Conservation (phyloP, 2,888 invertebrate species). For the Spisula solida region DNA sequence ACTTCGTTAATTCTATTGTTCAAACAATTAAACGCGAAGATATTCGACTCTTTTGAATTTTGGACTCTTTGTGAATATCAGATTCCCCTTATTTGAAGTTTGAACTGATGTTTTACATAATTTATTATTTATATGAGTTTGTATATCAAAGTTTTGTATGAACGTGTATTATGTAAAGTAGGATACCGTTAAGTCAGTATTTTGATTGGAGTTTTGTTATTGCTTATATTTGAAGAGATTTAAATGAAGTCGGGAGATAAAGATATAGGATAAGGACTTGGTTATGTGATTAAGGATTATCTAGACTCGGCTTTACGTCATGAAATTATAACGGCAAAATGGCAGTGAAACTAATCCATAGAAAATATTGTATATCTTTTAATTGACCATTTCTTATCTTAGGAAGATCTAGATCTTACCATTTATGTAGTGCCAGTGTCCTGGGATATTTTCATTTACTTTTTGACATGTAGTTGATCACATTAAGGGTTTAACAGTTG, state of each 20-base stretch:
- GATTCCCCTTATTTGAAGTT: neutral
- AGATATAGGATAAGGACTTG: too few relatives aligned
- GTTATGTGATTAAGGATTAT: slow-evolving; percentile 24
- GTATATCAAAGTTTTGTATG: too few relatives aligned
- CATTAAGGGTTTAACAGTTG: too few relatives aligned
- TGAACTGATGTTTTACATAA: slow-evolving; percentile 18
- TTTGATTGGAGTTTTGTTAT: slow-evolving; percentile 24
- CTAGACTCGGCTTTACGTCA: slow-evolving; percentile 16
- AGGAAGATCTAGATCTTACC: neutral
- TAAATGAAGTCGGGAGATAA: slow-evolving; percentile 24
- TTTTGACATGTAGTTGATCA: neutral
- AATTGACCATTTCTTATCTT: neutral
- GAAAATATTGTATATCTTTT: neutral
- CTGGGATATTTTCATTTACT: neutral
- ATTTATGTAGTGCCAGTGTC: neutral
- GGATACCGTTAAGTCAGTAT: slow-evolving; percentile 1
- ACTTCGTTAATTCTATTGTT: slow-evolving; percentile 47
- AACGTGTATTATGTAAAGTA: slow-evolving; percentile 9
- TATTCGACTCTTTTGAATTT: slow-evolving; percentile 30
- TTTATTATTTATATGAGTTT: slow-evolving; percentile 16
- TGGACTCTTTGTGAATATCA: too few relatives aligned
- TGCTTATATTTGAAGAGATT: slow-evolving; percentile 36
- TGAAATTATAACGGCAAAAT: neutral
- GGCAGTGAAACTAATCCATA: neutral
- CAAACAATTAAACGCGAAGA: slow-evolving; percentile 7